Evolutionary conservation across 2,888 invertebrate genomes (phyloP).

Genomic region (Oxytorus armatus): DNA sequence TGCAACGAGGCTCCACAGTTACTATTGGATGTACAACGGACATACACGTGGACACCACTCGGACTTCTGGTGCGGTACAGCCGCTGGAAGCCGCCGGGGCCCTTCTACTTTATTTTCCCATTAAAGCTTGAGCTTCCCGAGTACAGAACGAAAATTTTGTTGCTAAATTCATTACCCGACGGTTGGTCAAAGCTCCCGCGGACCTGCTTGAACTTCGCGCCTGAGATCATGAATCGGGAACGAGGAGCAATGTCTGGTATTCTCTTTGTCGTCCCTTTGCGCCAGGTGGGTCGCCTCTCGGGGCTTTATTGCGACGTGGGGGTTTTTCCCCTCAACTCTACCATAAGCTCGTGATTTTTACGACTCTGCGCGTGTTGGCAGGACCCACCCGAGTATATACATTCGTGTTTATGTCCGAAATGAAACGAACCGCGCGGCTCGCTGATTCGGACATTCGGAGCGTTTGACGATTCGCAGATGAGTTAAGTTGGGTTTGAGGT

Average conservation of each 20-base stretch:
- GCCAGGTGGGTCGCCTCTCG: conserved; percentile 6
- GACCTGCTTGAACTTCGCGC: conserved; percentile 14
- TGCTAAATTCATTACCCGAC: conserved; percentile 74
- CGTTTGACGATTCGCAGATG: background rate
- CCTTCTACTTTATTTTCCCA: conserved; percentile 80
- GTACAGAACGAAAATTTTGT: conserved; percentile 52
- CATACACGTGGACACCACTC: conserved; percentile 15
- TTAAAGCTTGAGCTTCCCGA: conserved; percentile 73
- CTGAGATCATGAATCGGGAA: conserved; percentile 22
- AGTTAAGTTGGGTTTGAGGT: background rate
- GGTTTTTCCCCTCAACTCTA: conserved; percentile 12
- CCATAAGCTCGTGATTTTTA: conserved; percentile 66
- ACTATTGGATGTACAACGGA: background rate
- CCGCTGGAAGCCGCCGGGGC: conserved; percentile 15
- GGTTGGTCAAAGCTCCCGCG: conserved; percentile 29
- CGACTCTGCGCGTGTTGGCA: conserved; percentile 59
- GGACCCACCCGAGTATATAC: conserved; percentile 57
- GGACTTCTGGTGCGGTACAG: conserved; percentile 14
- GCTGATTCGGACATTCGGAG: background rate
- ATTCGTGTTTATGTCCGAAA: conserved; percentile 61
- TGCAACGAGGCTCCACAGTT: background rate
- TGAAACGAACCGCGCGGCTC: conserved; percentile 5
- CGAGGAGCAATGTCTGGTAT: conserved; percentile 6
- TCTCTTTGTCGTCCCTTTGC: conserved; percentile 8
- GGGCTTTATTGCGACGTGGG: background rate